A percentile compares a stretch with the other conserved stretches of the same genome.
Evolutionary conservation across 2,888 invertebrate species (phyloP).

Genomic region (Ashinkailepas kermadecensis): DNA sequence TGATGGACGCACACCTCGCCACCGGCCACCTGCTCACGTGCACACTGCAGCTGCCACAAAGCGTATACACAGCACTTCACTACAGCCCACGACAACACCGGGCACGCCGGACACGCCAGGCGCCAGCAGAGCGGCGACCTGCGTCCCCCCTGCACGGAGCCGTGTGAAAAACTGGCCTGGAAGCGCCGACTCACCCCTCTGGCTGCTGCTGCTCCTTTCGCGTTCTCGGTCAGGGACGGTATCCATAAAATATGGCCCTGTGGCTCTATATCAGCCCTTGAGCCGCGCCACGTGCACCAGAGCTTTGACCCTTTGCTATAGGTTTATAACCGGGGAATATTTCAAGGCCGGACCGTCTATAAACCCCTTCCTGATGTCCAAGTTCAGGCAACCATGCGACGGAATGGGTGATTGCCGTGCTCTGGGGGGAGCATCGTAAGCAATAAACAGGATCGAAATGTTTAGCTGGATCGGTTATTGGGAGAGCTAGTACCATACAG

Average conservation of each 20-base stretch:
- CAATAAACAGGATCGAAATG: too few relatives aligned
- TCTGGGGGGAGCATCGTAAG: too few relatives aligned
- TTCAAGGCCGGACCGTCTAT: conserved; percentile 5
- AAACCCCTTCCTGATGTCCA: not conserved
- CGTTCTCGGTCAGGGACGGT: conserved; percentile 15
- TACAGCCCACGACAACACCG: too few relatives aligned
- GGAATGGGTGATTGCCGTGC: not conserved
- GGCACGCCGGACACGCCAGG: too few relatives aligned
- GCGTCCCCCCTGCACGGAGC: conserved; percentile 7
- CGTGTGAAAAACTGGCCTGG: not conserved
- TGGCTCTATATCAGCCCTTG: not conserved
- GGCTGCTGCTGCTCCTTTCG: not conserved
- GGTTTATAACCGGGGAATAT: conserved; percentile 16
- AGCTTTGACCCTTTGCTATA: conserved; percentile 16
- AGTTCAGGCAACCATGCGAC: not conserved
- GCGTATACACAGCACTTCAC: too few relatives aligned
- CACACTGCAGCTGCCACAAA: too few relatives aligned
- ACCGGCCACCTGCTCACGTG: too few relatives aligned
- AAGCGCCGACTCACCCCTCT: conserved; percentile 13
- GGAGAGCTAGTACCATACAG: too few relatives aligned
- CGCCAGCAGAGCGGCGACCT: not conserved
- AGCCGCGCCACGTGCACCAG: not conserved
- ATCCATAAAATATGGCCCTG: conserved; percentile 20
- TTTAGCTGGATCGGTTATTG: too few relatives aligned
- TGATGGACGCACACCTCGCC: too few relatives aligned